Conservation (phyloP, 2,113 vertebrate genomes). For the Chrysochloris asiatica region DNA sequence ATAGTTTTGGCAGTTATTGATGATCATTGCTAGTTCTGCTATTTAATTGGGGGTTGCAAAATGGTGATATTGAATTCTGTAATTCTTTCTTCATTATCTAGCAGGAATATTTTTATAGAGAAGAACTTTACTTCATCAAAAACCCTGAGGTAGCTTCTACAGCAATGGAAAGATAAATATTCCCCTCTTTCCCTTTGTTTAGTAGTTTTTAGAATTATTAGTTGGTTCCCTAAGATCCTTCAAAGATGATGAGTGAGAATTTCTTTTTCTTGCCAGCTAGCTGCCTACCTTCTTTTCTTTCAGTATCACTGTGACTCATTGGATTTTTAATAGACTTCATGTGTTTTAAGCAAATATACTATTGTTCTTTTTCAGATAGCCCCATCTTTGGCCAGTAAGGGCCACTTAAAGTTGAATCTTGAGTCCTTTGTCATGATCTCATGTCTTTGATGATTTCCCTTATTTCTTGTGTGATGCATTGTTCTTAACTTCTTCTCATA, state of each 20-base stretch:
- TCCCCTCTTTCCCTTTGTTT: not conserved
- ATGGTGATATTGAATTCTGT: slow-evolving; percentile 18
- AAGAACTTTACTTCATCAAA: not conserved
- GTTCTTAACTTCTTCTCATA: not conserved
- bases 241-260: not conserved
- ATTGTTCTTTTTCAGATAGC: not conserved
- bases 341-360: not conserved
- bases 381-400: not conserved
- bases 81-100: slow-evolving; percentile 7
- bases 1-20: not conserved
- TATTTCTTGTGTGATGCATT: slow-evolving; percentile 31
- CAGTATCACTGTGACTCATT: not conserved
- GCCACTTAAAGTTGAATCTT: not conserved
- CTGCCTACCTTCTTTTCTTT: too few species aligned
- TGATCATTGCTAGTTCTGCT: not conserved
- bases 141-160: not conserved
- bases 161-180: not conserved
- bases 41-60: slow-evolving; percentile 23
- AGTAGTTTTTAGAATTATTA: slow-evolving; percentile 31
- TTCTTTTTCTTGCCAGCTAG: too few species aligned
- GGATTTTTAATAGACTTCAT: slow-evolving; percentile 41
- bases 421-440: not conserved
- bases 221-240: not conserved
- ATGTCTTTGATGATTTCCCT: slow-evolving; percentile 23
- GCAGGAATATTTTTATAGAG: not conserved